Conservation (phyloP, 1,140 invertebrate species). For the Ceratosolen solmsi region DNA sequence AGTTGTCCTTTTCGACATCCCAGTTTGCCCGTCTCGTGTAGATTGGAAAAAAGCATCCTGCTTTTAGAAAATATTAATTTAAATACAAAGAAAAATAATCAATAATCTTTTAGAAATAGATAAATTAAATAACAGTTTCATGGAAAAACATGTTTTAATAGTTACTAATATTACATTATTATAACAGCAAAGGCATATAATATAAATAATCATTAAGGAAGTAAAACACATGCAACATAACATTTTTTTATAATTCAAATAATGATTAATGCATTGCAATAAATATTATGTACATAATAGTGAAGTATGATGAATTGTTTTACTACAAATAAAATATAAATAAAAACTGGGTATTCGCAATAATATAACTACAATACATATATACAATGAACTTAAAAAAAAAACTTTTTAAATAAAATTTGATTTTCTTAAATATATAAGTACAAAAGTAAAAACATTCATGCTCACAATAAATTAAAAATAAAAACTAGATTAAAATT, state of each 20-base stretch:
- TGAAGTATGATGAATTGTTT: neutral
- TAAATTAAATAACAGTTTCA: neutral
- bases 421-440: conserved; percentile 17
- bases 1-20: conserved; percentile 67
- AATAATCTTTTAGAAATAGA: neutral
- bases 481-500: conserved; percentile 29
- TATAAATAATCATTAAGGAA: conserved; percentile 22
- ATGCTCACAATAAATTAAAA: conserved; percentile 38
- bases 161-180: neutral
- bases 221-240: conserved; percentile 23
- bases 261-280: conserved; percentile 29
- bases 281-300: conserved; percentile 9
- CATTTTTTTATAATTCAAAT: conserved; percentile 17
- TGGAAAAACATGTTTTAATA: conserved; percentile 15
- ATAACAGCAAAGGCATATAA: conserved; percentile 7
- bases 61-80: conserved; percentile 48
- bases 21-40: conserved; percentile 66
- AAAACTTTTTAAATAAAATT: conserved; percentile 28
- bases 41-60: conserved; percentile 67
- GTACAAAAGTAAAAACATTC: conserved; percentile 32
- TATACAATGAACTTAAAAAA: conserved; percentile 26
- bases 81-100: conserved; percentile 14
- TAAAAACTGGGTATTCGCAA: neutral
- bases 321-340: conserved; percentile 30
- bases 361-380: conserved; percentile 22